These are phyloP conservation scores for Drosophila nigritarsus DNA, from an alignment of 2,888 invertebrate genomes.

Conservation along the genomic window DNA sequence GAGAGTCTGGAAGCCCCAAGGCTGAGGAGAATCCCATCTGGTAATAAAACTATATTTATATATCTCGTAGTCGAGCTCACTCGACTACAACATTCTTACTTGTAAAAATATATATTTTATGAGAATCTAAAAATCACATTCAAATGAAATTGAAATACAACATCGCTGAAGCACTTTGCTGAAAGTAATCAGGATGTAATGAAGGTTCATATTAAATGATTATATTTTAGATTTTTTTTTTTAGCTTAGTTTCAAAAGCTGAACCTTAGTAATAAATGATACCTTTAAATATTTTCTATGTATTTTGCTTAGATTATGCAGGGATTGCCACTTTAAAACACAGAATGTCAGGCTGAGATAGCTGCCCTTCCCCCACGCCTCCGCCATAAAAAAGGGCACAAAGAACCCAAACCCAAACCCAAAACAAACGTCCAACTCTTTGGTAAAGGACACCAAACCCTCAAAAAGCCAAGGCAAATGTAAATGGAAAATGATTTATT, in stretches of 20 bases:
- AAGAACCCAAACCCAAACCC: neutral
- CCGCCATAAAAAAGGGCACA: neutral
- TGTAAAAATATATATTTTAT: neutral
- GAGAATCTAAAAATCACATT: neutral
- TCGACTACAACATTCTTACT: neutral
- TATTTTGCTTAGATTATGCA: slow-evolving; percentile 47
- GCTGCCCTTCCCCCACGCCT: neutral
- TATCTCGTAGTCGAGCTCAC: neutral
- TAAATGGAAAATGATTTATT: slow-evolving; percentile 82
- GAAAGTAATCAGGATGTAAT: neutral
- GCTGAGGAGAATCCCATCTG: neutral
- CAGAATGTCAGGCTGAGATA: neutral
- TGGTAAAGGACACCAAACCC: slow-evolving; percentile 10
- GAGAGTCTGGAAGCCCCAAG: neutral
- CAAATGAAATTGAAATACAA: neutral
- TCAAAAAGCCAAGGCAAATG: slow-evolving; percentile 23
- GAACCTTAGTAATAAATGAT: slow-evolving; percentile 4
- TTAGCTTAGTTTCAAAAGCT: neutral
- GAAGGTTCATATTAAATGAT: neutral
- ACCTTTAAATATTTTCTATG: slow-evolving; percentile 39
- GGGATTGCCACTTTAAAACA: slow-evolving; percentile 37
- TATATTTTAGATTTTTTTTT: neutral
- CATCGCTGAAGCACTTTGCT: neutral
- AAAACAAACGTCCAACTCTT: slow-evolving; percentile 31
- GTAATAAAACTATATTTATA: neutral